These are phyloP conservation scores for Drosophila repletoides DNA, from an alignment of 1,140 invertebrate species.

Conservation along the genomic window DNA sequence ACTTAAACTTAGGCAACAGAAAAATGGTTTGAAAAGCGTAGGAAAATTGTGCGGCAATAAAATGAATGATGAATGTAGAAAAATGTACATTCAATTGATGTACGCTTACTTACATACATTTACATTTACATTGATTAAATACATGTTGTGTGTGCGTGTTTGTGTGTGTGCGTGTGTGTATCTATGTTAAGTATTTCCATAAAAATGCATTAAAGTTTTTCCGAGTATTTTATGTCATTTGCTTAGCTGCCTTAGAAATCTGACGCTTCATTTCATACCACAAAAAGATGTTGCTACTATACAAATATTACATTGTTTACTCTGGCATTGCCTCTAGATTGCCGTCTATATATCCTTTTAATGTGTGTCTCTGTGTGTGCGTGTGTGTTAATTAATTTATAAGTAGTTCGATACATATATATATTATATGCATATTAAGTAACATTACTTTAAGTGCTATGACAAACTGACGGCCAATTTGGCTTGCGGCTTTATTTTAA, in stretches of 20 bases:
- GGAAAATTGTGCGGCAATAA: conserved; percentile 62
- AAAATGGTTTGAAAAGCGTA: conserved; percentile 58
- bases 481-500: conserved; percentile 40
- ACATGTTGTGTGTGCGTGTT: conserved; percentile 1
- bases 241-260: conserved; percentile 62
- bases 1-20: conserved; percentile 79
- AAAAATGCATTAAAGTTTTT: conserved; percentile 72
- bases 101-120: conserved; percentile 9
- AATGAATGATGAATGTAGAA: conserved; percentile 33
- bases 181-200: conserved; percentile 62
- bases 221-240: conserved; percentile 76
- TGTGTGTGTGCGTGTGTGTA: conserved; percentile 1
- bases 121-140: conserved; percentile 23
- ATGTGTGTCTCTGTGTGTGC: conserved; percentile 1
- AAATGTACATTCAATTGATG: conserved; percentile 44
- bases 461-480: conserved; percentile 61
- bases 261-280: conserved; percentile 1
- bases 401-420: conserved; percentile 25
- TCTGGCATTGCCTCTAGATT: conserved; percentile 45
- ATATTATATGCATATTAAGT: conserved; percentile 52
- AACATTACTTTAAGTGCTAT: conserved; percentile 66
- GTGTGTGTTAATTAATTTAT: conserved; percentile 21
- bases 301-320: conserved; percentile 69
- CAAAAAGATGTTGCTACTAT: conserved; percentile 59
- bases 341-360: conserved; percentile 18